These are phyloP conservation scores for Drosophila arawakana DNA, from an alignment of 1,140 invertebrate genomes.

Conservation along the genomic window DNA sequence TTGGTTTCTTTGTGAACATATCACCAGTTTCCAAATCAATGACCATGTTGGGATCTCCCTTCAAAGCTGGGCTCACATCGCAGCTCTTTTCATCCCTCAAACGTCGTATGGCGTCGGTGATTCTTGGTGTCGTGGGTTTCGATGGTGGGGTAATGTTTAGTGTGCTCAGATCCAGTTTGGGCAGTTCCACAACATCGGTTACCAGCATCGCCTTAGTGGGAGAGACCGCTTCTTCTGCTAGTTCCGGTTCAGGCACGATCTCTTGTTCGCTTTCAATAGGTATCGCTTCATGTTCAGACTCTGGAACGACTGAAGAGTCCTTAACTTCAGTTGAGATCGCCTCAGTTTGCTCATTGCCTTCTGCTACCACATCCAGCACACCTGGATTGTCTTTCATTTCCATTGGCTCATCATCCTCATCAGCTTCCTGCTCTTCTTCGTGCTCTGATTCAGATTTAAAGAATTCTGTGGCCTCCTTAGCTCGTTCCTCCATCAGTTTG, in stretches of 20 bases:
- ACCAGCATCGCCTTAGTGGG: conserved; percentile 49
- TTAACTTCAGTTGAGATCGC: not conserved
- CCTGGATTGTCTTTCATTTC: conserved; percentile 42
- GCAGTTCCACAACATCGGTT: conserved; percentile 73
- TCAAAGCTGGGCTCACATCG: conserved; percentile 80
- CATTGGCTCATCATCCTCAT: conserved; percentile 13
- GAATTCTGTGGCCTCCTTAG: conserved; percentile 86
- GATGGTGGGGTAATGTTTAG: conserved; percentile 55
- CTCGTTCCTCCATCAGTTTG: conserved; percentile 85
- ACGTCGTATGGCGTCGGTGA: conserved; percentile 53
- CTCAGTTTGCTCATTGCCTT: not conserved
- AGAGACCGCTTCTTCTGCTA: conserved; percentile 5
- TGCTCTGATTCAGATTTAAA: conserved; percentile 86
- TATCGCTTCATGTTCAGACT: not conserved
- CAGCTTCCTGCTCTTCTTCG: conserved; percentile 26
- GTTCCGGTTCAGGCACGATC: not conserved
- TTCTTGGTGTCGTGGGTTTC: conserved; percentile 56
- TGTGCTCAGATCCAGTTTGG: conserved; percentile 69
- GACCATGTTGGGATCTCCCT: conserved; percentile 85
- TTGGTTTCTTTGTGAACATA: conserved; percentile 79
- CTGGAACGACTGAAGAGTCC: not conserved
- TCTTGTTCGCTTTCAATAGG: not conserved
- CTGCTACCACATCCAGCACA: conserved; percentile 15
- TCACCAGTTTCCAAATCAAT: conserved; percentile 86
- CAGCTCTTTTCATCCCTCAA: conserved; percentile 60